phyloP scores from a whole-genome alignment of 2,888 invertebrate genomes.

The Onchidella celtica region DNA sequence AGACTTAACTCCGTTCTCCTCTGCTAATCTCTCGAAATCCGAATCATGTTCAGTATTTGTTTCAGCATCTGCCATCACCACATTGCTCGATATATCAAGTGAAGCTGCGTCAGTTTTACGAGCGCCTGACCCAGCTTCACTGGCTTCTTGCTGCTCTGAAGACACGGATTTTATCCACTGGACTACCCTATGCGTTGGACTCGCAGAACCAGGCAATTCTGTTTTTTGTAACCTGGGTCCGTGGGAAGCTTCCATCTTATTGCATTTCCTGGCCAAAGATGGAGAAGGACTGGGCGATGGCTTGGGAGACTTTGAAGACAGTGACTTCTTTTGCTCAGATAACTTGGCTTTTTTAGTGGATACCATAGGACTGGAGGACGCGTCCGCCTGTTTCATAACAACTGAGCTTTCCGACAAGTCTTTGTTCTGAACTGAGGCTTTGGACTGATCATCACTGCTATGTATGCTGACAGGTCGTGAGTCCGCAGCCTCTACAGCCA shows the following conservation, averaged over 20 bases:
- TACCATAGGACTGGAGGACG: slow-evolving; percentile 41
- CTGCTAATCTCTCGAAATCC: slow-evolving; percentile 60
- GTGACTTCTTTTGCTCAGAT: slow-evolving; percentile 48
- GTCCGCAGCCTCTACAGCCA: slow-evolving; percentile 64
- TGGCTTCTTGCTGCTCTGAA: slow-evolving; percentile 56
- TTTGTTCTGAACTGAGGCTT: slow-evolving; percentile 50
- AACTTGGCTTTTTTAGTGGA: slow-evolving; percentile 39
- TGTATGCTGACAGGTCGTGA: slow-evolving; percentile 67
- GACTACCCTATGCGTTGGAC: slow-evolving; percentile 73
- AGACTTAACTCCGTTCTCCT: slow-evolving; percentile 43
- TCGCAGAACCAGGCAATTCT: slow-evolving; percentile 62
- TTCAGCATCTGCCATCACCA: slow-evolving; percentile 57
- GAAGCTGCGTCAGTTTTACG: not conserved
- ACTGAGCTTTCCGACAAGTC: slow-evolving; percentile 61
- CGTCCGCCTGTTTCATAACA: slow-evolving; percentile 42
- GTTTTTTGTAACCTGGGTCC: slow-evolving; percentile 60
- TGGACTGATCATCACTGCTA: slow-evolving; percentile 54
- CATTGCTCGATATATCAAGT: not conserved
- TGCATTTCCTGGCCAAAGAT: slow-evolving; percentile 57
- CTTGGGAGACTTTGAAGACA: slow-evolving; percentile 64
- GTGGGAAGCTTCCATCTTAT: slow-evolving; percentile 35
- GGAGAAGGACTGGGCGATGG: slow-evolving; percentile 70
- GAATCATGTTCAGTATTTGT: slow-evolving; percentile 62
- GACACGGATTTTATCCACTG: slow-evolving; percentile 78
- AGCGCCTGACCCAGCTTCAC: slow-evolving; percentile 15